Percentiles rank a stretch among this genome's conserved stretches.
These are phyloP conservation scores for Turnix velox DNA, from an alignment of 2,113 vertebrate genomes.

Conservation along the genomic window DNA sequence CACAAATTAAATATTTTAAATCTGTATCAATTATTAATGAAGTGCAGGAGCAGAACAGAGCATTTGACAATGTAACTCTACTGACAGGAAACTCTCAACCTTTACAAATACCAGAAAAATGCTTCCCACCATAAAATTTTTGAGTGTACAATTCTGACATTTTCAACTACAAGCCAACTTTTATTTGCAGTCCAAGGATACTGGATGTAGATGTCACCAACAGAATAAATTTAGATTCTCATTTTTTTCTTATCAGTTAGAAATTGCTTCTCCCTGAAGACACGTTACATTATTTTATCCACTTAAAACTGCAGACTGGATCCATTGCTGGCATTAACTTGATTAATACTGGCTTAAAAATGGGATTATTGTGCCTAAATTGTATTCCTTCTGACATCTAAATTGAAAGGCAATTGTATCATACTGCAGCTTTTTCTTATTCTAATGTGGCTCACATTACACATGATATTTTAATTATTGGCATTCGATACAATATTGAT, in stretches of 20 bases:
- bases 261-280: not conserved
- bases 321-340: not conserved
- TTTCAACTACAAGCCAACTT: not conserved
- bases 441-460: not conserved
- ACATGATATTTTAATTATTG: not conserved
- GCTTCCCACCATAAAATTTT: not conserved
- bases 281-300: not conserved
- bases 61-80: not conserved
- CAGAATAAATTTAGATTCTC: not conserved
- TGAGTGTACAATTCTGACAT: not conserved
- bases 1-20: not conserved
- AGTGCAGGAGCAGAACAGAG: not conserved
- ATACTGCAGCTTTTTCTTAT: not conserved
- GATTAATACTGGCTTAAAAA: not conserved
- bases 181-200: not conserved
- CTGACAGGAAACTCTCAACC: not conserved
- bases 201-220: not conserved
- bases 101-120: not conserved
- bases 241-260: not conserved
- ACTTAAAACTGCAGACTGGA: not conserved
- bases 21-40: not conserved
- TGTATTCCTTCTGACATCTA: not conserved
- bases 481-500: not conserved
- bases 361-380: not conserved
- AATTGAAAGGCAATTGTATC: not conserved